Conservation (phyloP, 2,797 vertebrate genomes). For the Telmatherina bonti region DNA sequence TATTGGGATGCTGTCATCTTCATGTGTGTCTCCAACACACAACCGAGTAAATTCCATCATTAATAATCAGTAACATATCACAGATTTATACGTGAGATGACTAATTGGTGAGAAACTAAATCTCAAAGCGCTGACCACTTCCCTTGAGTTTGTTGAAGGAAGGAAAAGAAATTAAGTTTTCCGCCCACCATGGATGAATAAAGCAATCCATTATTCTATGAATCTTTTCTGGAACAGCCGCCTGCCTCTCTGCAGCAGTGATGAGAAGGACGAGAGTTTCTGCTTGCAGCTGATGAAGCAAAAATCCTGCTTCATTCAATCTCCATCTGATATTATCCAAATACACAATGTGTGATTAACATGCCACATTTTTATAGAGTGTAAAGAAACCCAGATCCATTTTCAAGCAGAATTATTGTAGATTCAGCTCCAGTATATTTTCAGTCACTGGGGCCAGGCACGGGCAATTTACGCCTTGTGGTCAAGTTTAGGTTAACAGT, state of each 20-base stretch:
- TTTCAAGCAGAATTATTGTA: constrained; percentile 45
- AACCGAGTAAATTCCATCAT: neutral
- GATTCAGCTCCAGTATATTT: constrained; percentile 50
- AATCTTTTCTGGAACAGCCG: constrained; percentile 19
- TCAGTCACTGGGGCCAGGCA: constrained; percentile 36
- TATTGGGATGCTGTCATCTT: neutral
- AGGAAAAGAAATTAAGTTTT: constrained; percentile 16
- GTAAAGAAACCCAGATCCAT: constrained; percentile 51
- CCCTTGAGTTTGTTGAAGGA: constrained; percentile 1
- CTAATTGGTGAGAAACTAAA: constrained; percentile 30
- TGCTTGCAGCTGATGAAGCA: constrained; percentile 57
- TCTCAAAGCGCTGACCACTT: constrained; percentile 4
- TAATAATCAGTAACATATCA: neutral
- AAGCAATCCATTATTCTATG: constrained; percentile 34
- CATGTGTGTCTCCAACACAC: neutral
- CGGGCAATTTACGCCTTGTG: constrained; percentile 46
- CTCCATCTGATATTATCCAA: constrained; percentile 64
- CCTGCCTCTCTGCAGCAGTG: neutral
- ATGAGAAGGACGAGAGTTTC: constrained; percentile 30
- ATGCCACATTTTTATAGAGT: constrained; percentile 46
- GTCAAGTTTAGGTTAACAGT: constrained; percentile 56
- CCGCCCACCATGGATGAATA: constrained; percentile 33
- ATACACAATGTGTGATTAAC: constrained; percentile 66
- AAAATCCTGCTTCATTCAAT: constrained; percentile 32
- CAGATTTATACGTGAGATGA: neutral